Evolutionary conservation across 2,113 vertebrate genomes (phyloP).

Genomic region (Chloebia gouldiae): DNA sequence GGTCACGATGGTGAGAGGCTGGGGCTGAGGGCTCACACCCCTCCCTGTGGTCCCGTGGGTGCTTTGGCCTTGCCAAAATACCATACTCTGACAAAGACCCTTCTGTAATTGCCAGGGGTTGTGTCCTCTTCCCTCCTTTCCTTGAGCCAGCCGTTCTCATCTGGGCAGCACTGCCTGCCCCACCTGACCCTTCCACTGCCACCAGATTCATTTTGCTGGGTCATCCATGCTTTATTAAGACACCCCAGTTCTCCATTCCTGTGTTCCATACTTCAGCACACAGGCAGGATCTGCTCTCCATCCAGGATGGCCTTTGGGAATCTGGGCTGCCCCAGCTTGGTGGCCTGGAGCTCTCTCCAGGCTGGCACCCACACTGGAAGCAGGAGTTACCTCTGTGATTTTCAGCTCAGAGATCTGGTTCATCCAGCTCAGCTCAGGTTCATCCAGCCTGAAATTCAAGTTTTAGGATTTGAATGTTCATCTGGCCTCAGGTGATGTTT

Average conservation of each 20-base stretch:
- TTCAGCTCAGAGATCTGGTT: neutral
- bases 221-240: neutral
- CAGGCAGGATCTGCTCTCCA: neutral
- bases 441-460: neutral
- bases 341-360: neutral
- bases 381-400: neutral
- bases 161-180: neutral
- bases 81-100: accelerated
- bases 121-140: neutral
- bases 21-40: neutral
- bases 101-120: neutral
- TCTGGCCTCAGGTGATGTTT: neutral
- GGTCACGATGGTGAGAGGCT: accelerated
- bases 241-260: neutral
- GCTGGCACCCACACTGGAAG: neutral
- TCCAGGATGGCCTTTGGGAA: neutral
- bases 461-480: neutral
- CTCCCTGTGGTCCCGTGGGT: accelerated
- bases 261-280: accelerated
- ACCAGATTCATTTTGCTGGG: neutral
- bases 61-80: neutral
- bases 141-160: neutral
- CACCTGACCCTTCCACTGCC: neutral
- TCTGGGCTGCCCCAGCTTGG: neutral
- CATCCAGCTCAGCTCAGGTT: neutral